phyloP scores from a whole-genome alignment of 2,888 invertebrate genomes.

The Drosophila fungiperda region DNA sequence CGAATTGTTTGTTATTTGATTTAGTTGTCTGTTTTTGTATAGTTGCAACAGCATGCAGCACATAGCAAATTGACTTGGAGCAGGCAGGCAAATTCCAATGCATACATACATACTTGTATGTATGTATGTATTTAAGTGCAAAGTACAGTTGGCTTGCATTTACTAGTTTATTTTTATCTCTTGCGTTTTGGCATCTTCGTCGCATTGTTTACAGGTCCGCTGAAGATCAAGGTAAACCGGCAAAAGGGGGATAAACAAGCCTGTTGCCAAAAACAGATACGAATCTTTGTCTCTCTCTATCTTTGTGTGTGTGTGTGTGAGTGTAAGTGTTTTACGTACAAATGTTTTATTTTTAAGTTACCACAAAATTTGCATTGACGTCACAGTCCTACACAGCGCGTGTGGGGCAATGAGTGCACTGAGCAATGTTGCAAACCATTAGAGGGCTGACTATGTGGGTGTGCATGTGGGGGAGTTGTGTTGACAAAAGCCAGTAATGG shows the following conservation, averaged over 20 bases:
- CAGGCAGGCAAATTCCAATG: constrained; percentile 18
- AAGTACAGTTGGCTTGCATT: constrained; percentile 18
- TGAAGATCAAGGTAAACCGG: constrained; percentile 49
- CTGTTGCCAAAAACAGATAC: constrained; percentile 46
- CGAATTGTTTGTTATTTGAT: constrained; percentile 9
- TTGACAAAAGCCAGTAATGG: not conserved
- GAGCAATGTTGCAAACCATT: no score
- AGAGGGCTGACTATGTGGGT: not conserved
- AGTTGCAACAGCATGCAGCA: not conserved
- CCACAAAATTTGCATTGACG: constrained; percentile 51
- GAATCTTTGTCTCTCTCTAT: not conserved
- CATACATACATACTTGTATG: not conserved
- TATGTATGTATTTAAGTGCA: not conserved
- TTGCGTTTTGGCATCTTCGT: constrained; percentile 28
- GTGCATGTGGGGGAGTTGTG: not conserved
- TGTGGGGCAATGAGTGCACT: not conserved
- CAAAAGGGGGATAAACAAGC: constrained; percentile 9
- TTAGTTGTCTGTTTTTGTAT: not conserved
- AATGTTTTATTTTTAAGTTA: constrained; percentile 7
- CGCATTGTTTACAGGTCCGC: constrained; percentile 41
- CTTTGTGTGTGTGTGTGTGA: not conserved
- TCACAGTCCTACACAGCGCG: constrained; percentile 19
- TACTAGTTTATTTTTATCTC: constrained; percentile 14
- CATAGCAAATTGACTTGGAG: constrained; percentile 23
- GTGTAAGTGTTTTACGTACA: not conserved